phyloP scores from a whole-genome alignment of 2,113 vertebrate species.

The Andinoacara biseriatus region DNA sequence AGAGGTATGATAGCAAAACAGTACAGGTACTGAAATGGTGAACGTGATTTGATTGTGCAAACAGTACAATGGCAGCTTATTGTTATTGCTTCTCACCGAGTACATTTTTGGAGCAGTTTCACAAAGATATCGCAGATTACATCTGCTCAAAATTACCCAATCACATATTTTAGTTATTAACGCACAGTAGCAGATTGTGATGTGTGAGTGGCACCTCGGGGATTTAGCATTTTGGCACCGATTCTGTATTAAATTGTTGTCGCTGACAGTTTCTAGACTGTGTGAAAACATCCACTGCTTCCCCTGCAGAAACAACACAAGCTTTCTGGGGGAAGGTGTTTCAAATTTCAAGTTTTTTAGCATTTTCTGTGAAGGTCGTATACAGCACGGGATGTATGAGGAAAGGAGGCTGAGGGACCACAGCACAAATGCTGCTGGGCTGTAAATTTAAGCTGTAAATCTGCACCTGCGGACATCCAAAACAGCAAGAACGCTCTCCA shows the following conservation, averaged over 20 bases:
- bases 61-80: not conserved
- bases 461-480: not conserved
- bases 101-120: not conserved
- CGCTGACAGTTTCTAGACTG: constrained; percentile 20
- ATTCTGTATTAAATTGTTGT: constrained; percentile 15
- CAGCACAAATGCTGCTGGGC: not conserved
- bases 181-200: not conserved
- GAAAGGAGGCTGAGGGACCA: not conserved
- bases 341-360: constrained; percentile 35
- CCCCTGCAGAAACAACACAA: constrained; percentile 13
- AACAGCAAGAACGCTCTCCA: constrained; percentile 9
- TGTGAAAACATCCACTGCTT: constrained; percentile 42
- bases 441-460: not conserved
- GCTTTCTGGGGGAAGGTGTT: constrained; percentile 10
- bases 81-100: not conserved
- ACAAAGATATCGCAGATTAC: not conserved
- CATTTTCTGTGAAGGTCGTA: constrained; percentile 22
- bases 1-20: not conserved
- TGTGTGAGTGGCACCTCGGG: not conserved
- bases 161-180: not conserved
- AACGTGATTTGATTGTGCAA: not conserved
- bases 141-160: not conserved
- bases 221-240: not conserved
- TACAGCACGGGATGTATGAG: not conserved
- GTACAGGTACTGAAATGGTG: not conserved